These are phyloP conservation scores for Mesitornis unicolor DNA, from an alignment of 2,113 vertebrate genomes.

Conservation along the genomic window DNA sequence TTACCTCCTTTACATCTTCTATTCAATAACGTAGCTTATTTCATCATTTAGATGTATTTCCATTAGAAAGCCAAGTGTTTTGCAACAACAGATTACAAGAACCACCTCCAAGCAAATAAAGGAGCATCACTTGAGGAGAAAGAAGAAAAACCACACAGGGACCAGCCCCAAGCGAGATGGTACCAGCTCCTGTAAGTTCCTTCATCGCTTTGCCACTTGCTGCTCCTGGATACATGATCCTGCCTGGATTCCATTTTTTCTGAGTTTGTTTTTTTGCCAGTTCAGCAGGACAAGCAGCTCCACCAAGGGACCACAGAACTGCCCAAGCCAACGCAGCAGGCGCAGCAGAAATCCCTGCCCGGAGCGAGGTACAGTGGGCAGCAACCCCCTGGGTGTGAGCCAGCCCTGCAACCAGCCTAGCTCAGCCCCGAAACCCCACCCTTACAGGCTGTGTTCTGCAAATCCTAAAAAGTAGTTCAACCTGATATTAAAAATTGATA, in stretches of 20 bases:
- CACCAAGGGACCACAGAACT: neutral
- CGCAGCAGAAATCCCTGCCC: neutral
- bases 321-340: neutral
- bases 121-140: neutral
- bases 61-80: neutral
- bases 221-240: neutral
- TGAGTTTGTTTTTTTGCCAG: neutral
- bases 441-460: neutral
- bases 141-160: neutral
- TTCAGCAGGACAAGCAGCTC: neutral
- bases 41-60: neutral
- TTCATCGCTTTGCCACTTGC: neutral
- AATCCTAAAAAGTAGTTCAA: constrained; percentile 57
- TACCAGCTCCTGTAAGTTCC: rapidly evolving
- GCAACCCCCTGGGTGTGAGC: rapidly evolving
- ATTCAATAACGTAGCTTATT: neutral
- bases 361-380: neutral
- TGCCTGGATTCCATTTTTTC: neutral
- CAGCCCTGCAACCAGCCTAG: neutral
- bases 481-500: constrained; percentile 51
- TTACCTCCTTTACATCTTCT: neutral
- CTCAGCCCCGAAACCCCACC: neutral
- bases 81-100: neutral
- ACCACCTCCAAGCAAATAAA: neutral
- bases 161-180: neutral